Conservation (phyloP, 2,797 vertebrate genomes). For the Epinephelus awoara region DNA sequence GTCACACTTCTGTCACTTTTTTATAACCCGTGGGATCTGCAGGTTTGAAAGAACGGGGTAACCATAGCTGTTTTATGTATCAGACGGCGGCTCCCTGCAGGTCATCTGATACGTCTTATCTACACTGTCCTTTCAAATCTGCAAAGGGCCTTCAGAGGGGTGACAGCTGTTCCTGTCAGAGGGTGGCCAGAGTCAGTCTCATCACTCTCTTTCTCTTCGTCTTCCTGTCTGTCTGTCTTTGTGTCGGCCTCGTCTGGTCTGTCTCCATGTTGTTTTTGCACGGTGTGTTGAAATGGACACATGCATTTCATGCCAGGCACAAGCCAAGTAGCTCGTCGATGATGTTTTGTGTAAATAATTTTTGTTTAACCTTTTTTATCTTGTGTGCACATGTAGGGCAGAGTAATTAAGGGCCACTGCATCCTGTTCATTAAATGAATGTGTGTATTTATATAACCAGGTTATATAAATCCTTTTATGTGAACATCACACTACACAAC, state of each 20-base stretch:
- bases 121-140: constrained; percentile 71
- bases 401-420: constrained; percentile 15
- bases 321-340: constrained; percentile 19
- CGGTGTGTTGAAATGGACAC: constrained; percentile 35
- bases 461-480: constrained; percentile 63
- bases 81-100: constrained; percentile 44
- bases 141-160: constrained; percentile 55
- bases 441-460: constrained; percentile 58
- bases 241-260: constrained; percentile 47
- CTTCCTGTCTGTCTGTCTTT: constrained; percentile 38
- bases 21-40: constrained; percentile 42
- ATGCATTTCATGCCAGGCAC: constrained; percentile 60
- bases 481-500: constrained; percentile 36
- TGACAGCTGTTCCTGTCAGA: constrained; percentile 70
- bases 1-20: constrained; percentile 35
- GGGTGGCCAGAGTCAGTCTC: constrained; percentile 56
- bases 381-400: constrained; percentile 9
- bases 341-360: constrained; percentile 13
- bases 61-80: constrained; percentile 46
- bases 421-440: constrained; percentile 49
- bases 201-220: constrained; percentile 50
- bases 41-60: constrained; percentile 70
- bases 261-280: constrained; percentile 62
- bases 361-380: background rate
- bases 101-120: constrained; percentile 60